phyloP scores from a whole-genome alignment of 2,888 invertebrate species.

The Nomada ruficornis region DNA sequence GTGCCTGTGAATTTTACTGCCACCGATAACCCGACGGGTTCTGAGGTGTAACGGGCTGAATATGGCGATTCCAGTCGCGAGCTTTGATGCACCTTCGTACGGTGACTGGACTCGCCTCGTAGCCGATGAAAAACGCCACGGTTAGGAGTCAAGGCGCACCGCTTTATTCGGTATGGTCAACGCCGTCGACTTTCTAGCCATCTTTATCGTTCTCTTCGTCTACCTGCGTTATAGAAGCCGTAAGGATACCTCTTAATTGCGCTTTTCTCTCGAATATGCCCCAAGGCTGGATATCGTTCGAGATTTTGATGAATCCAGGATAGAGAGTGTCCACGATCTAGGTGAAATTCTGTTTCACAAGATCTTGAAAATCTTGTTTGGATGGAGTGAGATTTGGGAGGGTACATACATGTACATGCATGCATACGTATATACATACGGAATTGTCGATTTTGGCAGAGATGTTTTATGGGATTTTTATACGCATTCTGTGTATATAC shows the following conservation, averaged over 20 bases:
- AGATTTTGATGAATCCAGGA: not conserved
- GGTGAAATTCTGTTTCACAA: not conserved
- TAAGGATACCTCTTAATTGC: conserved; percentile 48
- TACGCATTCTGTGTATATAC: too few relatives aligned
- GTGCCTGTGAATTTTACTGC: conserved; percentile 54
- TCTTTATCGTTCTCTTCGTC: conserved; percentile 8
- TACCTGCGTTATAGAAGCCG: not conserved
- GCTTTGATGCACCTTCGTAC: conserved; percentile 51
- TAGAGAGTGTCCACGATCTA: not conserved
- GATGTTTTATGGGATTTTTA: too few relatives aligned
- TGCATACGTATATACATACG: too few relatives aligned
- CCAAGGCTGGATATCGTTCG: not conserved
- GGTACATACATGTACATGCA: too few relatives aligned
- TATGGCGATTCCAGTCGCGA: conserved; percentile 57
- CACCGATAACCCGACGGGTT: conserved; percentile 55
- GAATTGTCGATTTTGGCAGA: too few relatives aligned
- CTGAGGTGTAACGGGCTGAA: conserved; percentile 52
- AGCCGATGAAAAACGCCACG: conserved; percentile 38
- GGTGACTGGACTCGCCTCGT: conserved; percentile 29
- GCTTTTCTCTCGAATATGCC: conserved; percentile 21
- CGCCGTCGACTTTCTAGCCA: conserved; percentile 52
- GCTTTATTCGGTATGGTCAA: conserved; percentile 63
- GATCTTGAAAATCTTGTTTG: too few relatives aligned
- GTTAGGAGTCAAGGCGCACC: conserved; percentile 53
- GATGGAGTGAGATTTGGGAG: too few relatives aligned